Evolutionary conservation across 2,113 vertebrate genomes (phyloP), one percentile per base, ranked within the genome.

Genomic region (Bufo gargarizans): DNA sequence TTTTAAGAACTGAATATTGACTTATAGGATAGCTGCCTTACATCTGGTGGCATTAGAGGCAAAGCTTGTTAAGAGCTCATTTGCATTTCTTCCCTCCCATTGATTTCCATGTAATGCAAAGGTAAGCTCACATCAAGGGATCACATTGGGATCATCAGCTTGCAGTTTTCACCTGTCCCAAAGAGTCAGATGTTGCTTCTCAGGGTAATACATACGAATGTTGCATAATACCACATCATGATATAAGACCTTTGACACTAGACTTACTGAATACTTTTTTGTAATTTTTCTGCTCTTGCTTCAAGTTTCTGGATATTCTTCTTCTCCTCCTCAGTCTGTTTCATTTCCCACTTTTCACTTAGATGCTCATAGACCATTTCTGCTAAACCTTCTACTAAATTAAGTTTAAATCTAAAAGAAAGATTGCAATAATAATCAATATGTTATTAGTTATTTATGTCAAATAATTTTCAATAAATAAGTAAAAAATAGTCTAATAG

Each of bases 251-350:
- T 72, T 72, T 72, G 11, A 49, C 1, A 22, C 47, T 14, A 8
- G 6, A 84, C 67, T 74, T 85, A 85, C 83, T 74, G n/a, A 74
- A 74, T 4, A n/a, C 4, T 47, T 59, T 76, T 85, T 85, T 9
- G 55, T 59, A 76, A 22, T 74, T 85, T 85, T 16, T 74, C 69
- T 74, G 67, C 50, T 85, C n/a, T 85, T 45, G 71, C 50, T 74
- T 85, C 17, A 13, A 85, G 17, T 47, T 85, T 85, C 16, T 69
- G 20, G 47, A 85, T 47, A 47, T 85, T 72, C n/a, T 74, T 85
- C 22, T 1, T 43, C 33, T 56, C 55, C 16, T 74, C 13, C 7
- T 56, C 61, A 74, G 83, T 74, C 22, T 16, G 22, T 74, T 20
- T 85, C 53, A 12, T 59, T 59, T 59, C 3, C 49, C 12, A 3